phyloP scores from a whole-genome alignment of 2,113 vertebrate genomes.

The Centrocercus urophasianus region DNA sequence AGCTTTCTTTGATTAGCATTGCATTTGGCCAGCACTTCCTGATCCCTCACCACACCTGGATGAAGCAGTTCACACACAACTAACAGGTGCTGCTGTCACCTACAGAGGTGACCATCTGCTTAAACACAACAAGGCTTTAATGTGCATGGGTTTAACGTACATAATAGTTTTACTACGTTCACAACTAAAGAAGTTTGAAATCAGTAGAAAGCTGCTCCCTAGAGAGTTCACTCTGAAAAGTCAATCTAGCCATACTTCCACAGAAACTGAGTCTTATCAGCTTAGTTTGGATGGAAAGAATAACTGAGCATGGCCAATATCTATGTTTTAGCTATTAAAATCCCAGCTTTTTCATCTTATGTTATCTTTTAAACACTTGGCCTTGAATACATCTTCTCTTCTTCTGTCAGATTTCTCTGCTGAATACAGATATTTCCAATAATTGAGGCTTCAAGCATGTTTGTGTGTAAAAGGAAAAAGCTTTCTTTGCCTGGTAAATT shows the following conservation, averaged over 20 bases:
- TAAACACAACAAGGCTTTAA: background rate
- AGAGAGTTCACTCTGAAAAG: background rate
- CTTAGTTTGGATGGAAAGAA: background rate
- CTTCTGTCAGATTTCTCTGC: background rate
- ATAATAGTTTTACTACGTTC: background rate
- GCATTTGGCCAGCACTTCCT: rapidly evolving
- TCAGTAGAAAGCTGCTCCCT: background rate
- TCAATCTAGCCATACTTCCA: background rate
- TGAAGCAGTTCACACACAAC: rapidly evolving
- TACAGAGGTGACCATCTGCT: background rate
- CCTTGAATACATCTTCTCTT: background rate
- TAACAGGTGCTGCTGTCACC: rapidly evolving
- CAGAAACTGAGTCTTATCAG: background rate
- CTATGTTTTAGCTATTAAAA: background rate
- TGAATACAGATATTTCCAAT: background rate
- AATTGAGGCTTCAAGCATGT: rapidly evolving
- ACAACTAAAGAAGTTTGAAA: background rate
- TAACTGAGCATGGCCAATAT: background rate
- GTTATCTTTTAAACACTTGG: background rate
- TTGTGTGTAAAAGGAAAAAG: background rate
- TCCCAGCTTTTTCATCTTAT: background rate
- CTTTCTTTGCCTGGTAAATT: background rate
- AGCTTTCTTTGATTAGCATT: rapidly evolving
- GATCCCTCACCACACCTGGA: rapidly evolving
- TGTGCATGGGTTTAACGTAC: rapidly evolving